A percentile compares a stretch with the other conserved stretches of the same genome.
Conservation (phyloP, 2,113 vertebrate species). For the Galbula dea region DNA sequence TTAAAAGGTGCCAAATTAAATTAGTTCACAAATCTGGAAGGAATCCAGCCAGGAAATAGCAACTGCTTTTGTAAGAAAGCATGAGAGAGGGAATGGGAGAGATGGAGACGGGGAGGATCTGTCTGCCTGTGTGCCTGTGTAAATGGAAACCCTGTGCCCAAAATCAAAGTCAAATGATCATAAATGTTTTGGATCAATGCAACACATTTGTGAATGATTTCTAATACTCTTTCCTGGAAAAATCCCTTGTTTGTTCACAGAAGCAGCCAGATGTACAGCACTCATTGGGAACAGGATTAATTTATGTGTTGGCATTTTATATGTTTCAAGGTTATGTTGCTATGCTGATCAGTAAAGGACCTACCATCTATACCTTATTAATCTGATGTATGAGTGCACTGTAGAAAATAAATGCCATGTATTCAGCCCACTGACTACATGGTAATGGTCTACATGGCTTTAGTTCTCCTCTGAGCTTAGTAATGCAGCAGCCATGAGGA, state of each 20-base stretch:
- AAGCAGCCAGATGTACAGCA: background rate
- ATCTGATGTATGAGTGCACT: background rate
- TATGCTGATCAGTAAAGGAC: background rate
- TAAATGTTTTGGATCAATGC: background rate
- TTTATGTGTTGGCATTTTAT: background rate
- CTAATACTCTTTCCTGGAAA: background rate
- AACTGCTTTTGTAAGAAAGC: background rate
- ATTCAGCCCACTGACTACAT: background rate
- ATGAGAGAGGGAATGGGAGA: background rate
- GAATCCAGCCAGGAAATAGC: conserved; percentile 30
- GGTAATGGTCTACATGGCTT: background rate
- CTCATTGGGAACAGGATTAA: background rate
- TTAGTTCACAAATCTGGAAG: conserved; percentile 22
- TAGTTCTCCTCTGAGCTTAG: conserved; percentile 27
- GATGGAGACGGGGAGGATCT: background rate
- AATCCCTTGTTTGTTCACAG: background rate
- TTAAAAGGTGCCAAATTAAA: conserved; percentile 36
- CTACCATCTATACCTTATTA: background rate
- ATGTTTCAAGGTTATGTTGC: background rate
- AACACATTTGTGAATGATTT: background rate
- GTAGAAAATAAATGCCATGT: background rate
- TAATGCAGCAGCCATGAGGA: conserved; percentile 26
- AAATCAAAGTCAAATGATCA: background rate
- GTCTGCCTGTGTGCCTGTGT: background rate
- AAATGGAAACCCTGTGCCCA: background rate